Conservation (phyloP, 2,113 vertebrate species). For the Eublepharis macularius region DNA sequence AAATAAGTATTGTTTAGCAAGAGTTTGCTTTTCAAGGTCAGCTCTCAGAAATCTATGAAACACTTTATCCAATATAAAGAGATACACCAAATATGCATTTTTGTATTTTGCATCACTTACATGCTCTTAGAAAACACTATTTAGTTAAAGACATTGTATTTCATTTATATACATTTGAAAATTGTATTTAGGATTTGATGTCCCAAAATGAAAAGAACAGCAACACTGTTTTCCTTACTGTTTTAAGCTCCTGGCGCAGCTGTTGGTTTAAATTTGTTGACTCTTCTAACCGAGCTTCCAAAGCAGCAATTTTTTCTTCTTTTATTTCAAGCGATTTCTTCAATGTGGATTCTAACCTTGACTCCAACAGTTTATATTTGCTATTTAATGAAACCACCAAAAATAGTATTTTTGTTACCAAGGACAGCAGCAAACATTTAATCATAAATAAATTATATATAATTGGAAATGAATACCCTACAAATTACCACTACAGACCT, state of each 20-base stretch:
- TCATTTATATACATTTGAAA: neutral
- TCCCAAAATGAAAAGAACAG: neutral
- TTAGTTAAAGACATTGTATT: neutral
- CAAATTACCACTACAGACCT: no score
- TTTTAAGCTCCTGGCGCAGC: constrained; percentile 96
- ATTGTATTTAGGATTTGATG: neutral
- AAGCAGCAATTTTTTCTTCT: constrained; percentile 96
- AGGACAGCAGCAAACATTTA: constrained; percentile 1
- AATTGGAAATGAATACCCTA: neutral
- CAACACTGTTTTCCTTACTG: constrained; percentile 75
- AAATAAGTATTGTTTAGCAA: neutral
- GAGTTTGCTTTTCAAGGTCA: neutral
- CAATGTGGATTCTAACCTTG: constrained; percentile 92
- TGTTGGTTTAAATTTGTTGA: constrained; percentile 98
- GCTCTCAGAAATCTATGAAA: neutral
- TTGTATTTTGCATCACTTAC: neutral
- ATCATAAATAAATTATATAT: neutral
- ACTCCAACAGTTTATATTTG: constrained; percentile 95
- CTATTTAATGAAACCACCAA: constrained; percentile 50
- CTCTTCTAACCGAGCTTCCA: constrained; percentile 96
- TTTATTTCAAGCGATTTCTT: constrained; percentile 98
- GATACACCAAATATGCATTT: neutral
- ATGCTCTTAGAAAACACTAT: neutral
- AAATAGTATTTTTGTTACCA: neutral
- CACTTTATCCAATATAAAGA: neutral